These are phyloP conservation scores for Xiphorhynchus erythropygius DNA, from an alignment of 2,797 vertebrate species.

Conservation along the genomic window DNA sequence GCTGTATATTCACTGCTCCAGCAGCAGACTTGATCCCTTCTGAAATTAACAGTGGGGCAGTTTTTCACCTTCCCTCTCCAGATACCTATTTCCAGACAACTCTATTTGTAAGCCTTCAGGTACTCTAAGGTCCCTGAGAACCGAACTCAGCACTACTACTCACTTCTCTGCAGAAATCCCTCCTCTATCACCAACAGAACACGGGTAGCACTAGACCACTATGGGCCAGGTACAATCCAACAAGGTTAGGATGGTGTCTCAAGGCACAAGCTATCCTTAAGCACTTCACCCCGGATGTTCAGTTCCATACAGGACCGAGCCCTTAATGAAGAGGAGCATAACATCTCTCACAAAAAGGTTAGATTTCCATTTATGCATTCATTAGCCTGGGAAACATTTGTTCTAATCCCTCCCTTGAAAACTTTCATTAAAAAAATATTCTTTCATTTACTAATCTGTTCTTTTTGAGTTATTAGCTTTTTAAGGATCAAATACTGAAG, in stretches of 20 bases:
- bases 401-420: neutral
- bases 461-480: slow-evolving; percentile 11
- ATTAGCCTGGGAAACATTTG: neutral
- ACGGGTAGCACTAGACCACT: neutral
- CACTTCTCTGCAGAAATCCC: neutral
- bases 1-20: neutral
- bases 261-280: neutral
- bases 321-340: neutral
- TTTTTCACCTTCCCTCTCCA: neutral
- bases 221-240: neutral
- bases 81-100: neutral
- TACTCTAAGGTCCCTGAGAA: neutral
- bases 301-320: neutral
- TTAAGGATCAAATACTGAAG: neutral
- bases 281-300: neutral
- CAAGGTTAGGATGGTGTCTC: neutral
- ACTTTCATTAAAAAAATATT: neutral
- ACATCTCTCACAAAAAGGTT: neutral
- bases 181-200: accelerated
- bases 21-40: neutral
- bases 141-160: neutral
- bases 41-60: neutral
- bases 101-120: neutral
- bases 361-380: neutral
- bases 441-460: slow-evolving; percentile 22